Base-by-base conservation (phyloP, 2,113 vertebrate species). In the Hydrochoerus hydrochaeris region DNA sequence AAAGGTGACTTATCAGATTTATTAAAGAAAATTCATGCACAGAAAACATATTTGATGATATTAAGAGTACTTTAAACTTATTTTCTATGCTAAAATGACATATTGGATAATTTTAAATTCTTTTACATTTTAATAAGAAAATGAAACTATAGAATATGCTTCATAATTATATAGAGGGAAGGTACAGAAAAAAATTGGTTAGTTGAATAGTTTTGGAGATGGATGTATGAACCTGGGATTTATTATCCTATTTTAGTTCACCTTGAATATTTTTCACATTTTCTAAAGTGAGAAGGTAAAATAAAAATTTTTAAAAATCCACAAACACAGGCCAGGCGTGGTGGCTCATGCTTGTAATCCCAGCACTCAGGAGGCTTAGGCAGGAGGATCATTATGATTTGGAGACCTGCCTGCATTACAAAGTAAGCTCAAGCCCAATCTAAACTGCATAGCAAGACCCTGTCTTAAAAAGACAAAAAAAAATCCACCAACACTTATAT, bases 211-310 rank as follows among this genome's bases (percentile, higher is more conserved):
- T 71, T 71, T 22, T 71, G 19, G 69, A 41, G n/a, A 19, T 41
- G 3, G 69, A 20, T 71, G 13, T 38, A 22, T 41, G n/a, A 71
- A 71, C 7, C 69, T n/a, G 16, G 0, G n/a, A 71, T 41, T 71
- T 71, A n/a, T n/a, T n/a, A 71, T 6, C n/a, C 7, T 41, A 71
- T 22, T 71, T 71, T 71, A 71, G 22, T 71, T 41, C 69, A 10
- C n/a, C 22, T 38, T 4, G 69, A 71, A 9, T 71, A 71, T 71
- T 19, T 41, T 71, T 71, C 69, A 41, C 20, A 38, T 71, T 71
- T 38, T 41, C 28, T 80, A 32, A 77, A 86, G 54, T 94, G 14
- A 90, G n/a, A 92, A 77, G 44, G 24, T 49, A 96, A 94, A 94
- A 69, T 32, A 44, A 88, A 38, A 22, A 10, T 16, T 58, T 62